Base-by-base conservation (phyloP, 2,888 invertebrate species). In the Perithous albicinctus region DNA sequence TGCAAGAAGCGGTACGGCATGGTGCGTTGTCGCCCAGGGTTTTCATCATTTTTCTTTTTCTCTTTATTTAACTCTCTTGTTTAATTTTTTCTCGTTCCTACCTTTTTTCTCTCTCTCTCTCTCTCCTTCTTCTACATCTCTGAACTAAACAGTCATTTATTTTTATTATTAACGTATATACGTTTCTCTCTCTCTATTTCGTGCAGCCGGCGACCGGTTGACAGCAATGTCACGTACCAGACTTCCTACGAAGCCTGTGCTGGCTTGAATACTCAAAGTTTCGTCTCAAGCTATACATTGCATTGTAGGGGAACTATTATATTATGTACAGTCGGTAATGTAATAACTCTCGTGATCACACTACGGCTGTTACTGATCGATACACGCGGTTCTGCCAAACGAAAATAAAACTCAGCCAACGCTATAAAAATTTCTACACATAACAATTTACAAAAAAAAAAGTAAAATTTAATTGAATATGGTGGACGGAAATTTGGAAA, bases 201-300 rank as follows among this genome's bases (percentile, higher is more conserved):
- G 61, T 35, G 12, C 59, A 59, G 35, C 35, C 35, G 26, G 35
- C 63, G 59, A 54, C 54, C 46, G 64, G 78, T 91, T 90, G 88
- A 89, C 88, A 91, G 86, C 88, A 83, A 84, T 87, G 90, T 90
- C 91, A 92, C 91, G 91, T 91, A 89, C 85, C 86, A 88, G 88
- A 91, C 91, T 91, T 91, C 91, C 91, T 91, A 90, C 87, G 86
- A 86, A 84, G 72, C 54, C 75, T 74, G 64, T 82, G 87, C 87
- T 84, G 86, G 83, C 85, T 85, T 87, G 90, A 91, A 91, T 91
- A 90, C 89, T 64, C 87, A 88, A 90, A 87, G 79, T 76, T 43
- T 15, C 15, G 46, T 26, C 46, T 12, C 38, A 18, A 41, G 41
- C 35, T 20, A n/a, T n/a, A 20, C 61, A 38, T 38, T 6, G 23